Conservation (phyloP, 2,888 invertebrate species). For the Cheilosia scutellata region DNA sequence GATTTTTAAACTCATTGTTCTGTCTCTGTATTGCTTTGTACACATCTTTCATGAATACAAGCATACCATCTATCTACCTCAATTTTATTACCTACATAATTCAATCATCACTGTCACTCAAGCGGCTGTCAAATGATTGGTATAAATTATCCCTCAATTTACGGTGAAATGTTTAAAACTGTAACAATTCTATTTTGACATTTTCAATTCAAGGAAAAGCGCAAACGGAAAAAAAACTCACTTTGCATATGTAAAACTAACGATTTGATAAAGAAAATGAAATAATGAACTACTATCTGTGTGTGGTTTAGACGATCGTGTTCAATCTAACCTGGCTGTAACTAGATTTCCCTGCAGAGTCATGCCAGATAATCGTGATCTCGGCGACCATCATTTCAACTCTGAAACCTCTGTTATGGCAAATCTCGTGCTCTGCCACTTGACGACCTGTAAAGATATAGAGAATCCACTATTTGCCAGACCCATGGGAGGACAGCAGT, state of each 20-base stretch:
- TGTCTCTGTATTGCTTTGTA: not conserved
- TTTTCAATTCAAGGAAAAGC: conserved; percentile 18
- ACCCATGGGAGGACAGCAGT: conserved; percentile 59
- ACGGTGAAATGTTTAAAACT: conserved; percentile 35
- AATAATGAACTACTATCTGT: conserved; percentile 53
- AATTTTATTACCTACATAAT: not conserved
- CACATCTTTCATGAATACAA: not conserved
- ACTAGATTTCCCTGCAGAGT: conserved; percentile 49
- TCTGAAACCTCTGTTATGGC: conserved; percentile 22
- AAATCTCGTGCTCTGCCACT: conserved; percentile 48
- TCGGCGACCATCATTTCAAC: conserved; percentile 56
- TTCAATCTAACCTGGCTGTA: conserved; percentile 54
- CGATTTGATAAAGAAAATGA: conserved; percentile 66
- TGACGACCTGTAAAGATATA: conserved; percentile 28
- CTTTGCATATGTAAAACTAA: conserved; percentile 63
- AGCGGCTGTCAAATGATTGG: conserved; percentile 37
- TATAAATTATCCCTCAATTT: conserved; percentile 47
- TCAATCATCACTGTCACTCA: conserved; percentile 60
- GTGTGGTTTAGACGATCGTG: conserved; percentile 40
- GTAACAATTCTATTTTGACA: conserved; percentile 38
- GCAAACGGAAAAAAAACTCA: conserved; percentile 4
- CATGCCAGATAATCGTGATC: conserved; percentile 69
- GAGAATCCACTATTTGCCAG: conserved; percentile 27
- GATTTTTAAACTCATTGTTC: too few species aligned
- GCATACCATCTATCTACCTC: not conserved